Percentiles rank a stretch among this genome's conserved stretches.
These are phyloP conservation scores for Phoxinus dragarum DNA, from an alignment of 2,797 vertebrate genomes.

Conservation along the genomic window DNA sequence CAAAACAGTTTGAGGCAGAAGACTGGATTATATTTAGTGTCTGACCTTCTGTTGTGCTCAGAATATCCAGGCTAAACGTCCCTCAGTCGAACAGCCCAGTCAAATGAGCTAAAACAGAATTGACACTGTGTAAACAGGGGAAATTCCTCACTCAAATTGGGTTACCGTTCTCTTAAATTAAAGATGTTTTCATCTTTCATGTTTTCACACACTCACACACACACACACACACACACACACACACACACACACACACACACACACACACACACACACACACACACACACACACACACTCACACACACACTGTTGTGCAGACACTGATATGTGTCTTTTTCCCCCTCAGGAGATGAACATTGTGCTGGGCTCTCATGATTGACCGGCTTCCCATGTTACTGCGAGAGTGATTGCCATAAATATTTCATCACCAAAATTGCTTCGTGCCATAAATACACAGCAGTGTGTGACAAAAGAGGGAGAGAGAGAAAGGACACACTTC, in stretches of 20 bases:
- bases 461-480: conserved; percentile 62
- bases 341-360: conserved; percentile 52
- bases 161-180: conserved; percentile 51
- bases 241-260: conserved; percentile 11
- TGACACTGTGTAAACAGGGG: conserved; percentile 51
- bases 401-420: conserved; percentile 72
- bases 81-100: conserved; percentile 31
- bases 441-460: conserved; percentile 70
- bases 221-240: not conserved
- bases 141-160: conserved; percentile 46
- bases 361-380: conserved; percentile 56
- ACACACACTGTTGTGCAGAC: conserved; percentile 37
- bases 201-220: no score
- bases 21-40: conserved; percentile 43
- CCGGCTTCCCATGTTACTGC: conserved; percentile 52
- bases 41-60: conserved; percentile 38
- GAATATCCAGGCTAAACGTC: conserved; percentile 31
- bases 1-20: conserved; percentile 15
- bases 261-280: not conserved
- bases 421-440: conserved; percentile 73
- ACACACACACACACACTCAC: not conserved
- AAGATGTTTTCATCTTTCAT: conserved; percentile 55
- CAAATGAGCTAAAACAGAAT: conserved; percentile 47
- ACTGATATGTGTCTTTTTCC: conserved; percentile 42
- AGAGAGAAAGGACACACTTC: conserved; percentile 60